Conservation (phyloP, 2,888 invertebrate genomes). For the Oasisia sp. region DNA sequence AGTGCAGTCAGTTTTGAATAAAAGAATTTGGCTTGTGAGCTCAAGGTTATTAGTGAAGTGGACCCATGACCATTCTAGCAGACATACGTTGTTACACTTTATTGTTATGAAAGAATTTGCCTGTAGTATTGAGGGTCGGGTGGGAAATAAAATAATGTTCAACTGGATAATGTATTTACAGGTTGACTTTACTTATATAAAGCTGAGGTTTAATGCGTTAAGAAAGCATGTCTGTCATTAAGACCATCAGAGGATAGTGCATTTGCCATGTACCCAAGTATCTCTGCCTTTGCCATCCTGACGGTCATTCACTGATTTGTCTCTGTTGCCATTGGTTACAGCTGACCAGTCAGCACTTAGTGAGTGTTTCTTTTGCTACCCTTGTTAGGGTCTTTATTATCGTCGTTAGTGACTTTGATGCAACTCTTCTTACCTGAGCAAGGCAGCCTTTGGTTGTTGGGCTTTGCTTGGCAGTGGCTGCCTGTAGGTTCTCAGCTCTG, state of each 20-base stretch:
- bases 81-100: too few species aligned
- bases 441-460: not conserved
- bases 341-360: slow-evolving; percentile 47
- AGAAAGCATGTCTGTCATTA: not conserved
- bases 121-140: too few species aligned
- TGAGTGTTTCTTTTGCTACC: slow-evolving; percentile 42
- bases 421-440: not conserved
- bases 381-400: not conserved
- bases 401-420: not conserved
- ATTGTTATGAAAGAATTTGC: too few species aligned
- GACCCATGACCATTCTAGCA: too few species aligned
- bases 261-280: not conserved
- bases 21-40: too few species aligned
- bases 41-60: too few species aligned
- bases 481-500: not conserved
- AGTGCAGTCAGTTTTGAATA: too few species aligned
- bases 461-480: slow-evolving; percentile 5
- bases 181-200: too few species aligned
- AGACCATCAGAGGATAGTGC: not conserved
- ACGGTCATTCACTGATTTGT: slow-evolving; percentile 9
- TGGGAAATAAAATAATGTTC: too few species aligned
- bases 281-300: not conserved
- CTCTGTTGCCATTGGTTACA: slow-evolving; percentile 33
- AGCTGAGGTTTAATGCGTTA: not conserved
- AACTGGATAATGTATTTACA: too few species aligned